phyloP scores from a whole-genome alignment of 2,113 vertebrate species.

The Saguinus midas region DNA sequence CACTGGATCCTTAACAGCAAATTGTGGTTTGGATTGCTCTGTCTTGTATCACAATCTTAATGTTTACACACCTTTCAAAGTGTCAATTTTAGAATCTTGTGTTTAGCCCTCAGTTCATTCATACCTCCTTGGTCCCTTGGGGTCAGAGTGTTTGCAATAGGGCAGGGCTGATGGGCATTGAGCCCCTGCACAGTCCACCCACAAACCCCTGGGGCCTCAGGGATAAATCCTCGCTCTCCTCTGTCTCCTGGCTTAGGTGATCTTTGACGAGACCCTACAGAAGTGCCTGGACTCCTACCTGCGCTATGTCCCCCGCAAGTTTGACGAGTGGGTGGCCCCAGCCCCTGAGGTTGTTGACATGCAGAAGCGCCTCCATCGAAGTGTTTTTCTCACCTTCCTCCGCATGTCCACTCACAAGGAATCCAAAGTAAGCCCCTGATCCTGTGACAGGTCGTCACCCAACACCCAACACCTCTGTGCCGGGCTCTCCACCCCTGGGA shows the following conservation, averaged over 20 bases:
- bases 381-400: constrained; percentile 93
- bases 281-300: constrained; percentile 96
- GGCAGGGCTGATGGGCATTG: background rate
- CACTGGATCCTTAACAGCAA: constrained; percentile 66
- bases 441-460: background rate
- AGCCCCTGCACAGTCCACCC: background rate
- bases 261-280: constrained; percentile 96
- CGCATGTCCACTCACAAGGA: constrained; percentile 99
- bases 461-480: background rate
- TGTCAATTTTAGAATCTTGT: constrained; percentile 48
- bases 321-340: constrained; percentile 83
- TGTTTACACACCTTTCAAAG: constrained; percentile 27
- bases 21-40: constrained; percentile 57
- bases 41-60: constrained; percentile 44
- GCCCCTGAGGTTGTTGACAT: constrained; percentile 84
- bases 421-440: constrained; percentile 88
- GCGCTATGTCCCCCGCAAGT: constrained; percentile 87
- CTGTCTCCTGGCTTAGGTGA: constrained; percentile 84
- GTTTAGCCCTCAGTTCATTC: background rate
- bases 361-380: constrained; percentile 89
- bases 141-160: constrained; percentile 21
- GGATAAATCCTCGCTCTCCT: background rate
- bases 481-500: constrained; percentile 24
- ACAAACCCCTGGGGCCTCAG: background rate
- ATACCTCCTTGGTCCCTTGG: constrained; percentile 28